Evolutionary conservation across 2,797 vertebrate species (phyloP).

Genomic region (Sebastes jordani): DNA sequence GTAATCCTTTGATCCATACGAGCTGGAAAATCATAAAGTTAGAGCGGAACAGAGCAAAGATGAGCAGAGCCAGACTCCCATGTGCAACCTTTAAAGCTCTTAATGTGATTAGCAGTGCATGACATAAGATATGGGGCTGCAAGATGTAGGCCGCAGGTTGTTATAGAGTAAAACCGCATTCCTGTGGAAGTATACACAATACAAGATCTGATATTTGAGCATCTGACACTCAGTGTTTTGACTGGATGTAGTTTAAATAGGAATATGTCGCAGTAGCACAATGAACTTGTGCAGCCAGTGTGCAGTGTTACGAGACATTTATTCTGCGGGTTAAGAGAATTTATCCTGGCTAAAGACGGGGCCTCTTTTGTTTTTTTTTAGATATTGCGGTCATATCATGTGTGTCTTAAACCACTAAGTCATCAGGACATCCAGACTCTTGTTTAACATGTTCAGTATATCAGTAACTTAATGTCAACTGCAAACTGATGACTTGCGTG

Average conservation of each 20-base stretch:
- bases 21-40: conserved; percentile 1
- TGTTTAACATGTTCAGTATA: not conserved
- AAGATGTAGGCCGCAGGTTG: not conserved
- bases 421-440: not conserved
- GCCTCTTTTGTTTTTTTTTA: not conserved
- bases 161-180: not conserved
- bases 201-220: not conserved
- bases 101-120: conserved; percentile 1
- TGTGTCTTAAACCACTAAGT: not conserved
- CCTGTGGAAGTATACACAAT: not conserved
- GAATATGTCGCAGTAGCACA: not conserved
- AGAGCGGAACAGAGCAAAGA: not conserved
- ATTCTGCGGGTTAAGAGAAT: not conserved
- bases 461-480: not conserved
- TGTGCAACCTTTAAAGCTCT: not conserved
- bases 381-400: not conserved
- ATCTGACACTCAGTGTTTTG: not conserved
- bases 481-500: not conserved
- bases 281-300: not conserved
- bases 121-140: not conserved
- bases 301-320: not conserved
- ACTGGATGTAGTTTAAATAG: not conserved
- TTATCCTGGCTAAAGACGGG: not conserved
- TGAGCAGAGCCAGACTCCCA: not conserved
- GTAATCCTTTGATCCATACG: not conserved